Evolutionary conservation across 2,888 invertebrate genomes (phyloP).

Genomic region (Ophioninae sp.): DNA sequence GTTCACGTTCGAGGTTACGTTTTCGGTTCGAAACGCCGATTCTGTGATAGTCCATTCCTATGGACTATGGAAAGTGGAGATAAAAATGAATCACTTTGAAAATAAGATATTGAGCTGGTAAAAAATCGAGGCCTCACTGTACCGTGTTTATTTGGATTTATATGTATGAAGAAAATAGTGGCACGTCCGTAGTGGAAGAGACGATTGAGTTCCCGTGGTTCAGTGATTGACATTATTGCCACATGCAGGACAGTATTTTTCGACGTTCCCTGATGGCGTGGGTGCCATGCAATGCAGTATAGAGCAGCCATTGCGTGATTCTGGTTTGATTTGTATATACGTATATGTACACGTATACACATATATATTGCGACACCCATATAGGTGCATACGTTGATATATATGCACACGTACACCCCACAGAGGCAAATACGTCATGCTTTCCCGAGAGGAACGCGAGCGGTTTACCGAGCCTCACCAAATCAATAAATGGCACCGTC

Average conservation of each 20-base stretch:
- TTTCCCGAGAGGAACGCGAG: slow-evolving; percentile 48
- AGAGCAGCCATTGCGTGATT: slow-evolving; percentile 19
- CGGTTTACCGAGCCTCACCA: slow-evolving; percentile 51
- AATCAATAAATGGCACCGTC: slow-evolving; percentile 44
- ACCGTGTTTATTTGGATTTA: neutral
- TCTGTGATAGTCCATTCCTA: too few relatives aligned
- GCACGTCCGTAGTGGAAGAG: slow-evolving; percentile 31
- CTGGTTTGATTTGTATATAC: slow-evolving; percentile 4
- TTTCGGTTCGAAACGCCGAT: too few relatives aligned
- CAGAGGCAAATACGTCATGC: slow-evolving; percentile 52
- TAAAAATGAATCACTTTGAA: too few relatives aligned
- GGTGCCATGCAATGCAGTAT: slow-evolving; percentile 2
- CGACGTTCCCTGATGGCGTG: slow-evolving; percentile 27
- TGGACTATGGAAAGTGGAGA: too few relatives aligned
- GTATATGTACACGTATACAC: neutral
- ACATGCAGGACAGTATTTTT: slow-evolving; percentile 61
- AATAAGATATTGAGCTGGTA: too few relatives aligned
- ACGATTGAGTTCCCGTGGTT: slow-evolving; percentile 46
- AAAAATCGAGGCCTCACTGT: too few relatives aligned
- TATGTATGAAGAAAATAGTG: neutral
- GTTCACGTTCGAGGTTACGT: too few relatives aligned
- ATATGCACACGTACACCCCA: neutral
- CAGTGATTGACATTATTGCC: slow-evolving; percentile 63
- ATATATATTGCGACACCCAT: neutral
- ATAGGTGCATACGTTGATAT: neutral